Conservation (phyloP, 1,140 invertebrate species). For the Nasonia longicornis region DNA sequence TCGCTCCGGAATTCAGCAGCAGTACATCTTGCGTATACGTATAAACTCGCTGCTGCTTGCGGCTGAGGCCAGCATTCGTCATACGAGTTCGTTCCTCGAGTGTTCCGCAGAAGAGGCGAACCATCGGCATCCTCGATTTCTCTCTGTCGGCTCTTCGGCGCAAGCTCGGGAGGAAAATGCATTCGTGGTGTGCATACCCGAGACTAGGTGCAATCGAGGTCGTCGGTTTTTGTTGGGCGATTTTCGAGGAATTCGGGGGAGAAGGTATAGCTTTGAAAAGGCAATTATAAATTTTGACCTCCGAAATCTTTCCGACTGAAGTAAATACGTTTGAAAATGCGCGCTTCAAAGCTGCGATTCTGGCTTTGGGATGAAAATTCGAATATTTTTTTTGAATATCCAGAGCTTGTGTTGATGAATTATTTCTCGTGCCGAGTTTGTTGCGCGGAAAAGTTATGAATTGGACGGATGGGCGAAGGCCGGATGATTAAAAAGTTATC, state of each 20-base stretch:
- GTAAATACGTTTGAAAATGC: too few species aligned
- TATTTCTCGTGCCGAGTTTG: too few species aligned
- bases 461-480: too few species aligned
- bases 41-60: not conserved
- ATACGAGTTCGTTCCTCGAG: not conserved
- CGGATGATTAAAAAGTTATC: too few species aligned
- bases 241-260: not conserved
- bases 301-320: not conserved
- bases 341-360: too few species aligned
- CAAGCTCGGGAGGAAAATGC: not conserved
- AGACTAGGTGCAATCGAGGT: not conserved
- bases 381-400: not conserved
- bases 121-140: not conserved
- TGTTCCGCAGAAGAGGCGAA: not conserved
- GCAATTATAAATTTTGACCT: not conserved
- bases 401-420: too few species aligned
- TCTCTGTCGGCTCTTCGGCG: not conserved
- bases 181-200: not conserved
- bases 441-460: too few species aligned
- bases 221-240: not conserved
- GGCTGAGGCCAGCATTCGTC: not conserved
- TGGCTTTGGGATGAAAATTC: too few species aligned
- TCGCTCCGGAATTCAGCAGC: not conserved
- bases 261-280: not conserved
- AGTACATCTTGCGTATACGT: too few species aligned